These are phyloP conservation scores for Paraplagusia blochii DNA, from an alignment of 2,113 vertebrate genomes.

Conservation along the genomic window DNA sequence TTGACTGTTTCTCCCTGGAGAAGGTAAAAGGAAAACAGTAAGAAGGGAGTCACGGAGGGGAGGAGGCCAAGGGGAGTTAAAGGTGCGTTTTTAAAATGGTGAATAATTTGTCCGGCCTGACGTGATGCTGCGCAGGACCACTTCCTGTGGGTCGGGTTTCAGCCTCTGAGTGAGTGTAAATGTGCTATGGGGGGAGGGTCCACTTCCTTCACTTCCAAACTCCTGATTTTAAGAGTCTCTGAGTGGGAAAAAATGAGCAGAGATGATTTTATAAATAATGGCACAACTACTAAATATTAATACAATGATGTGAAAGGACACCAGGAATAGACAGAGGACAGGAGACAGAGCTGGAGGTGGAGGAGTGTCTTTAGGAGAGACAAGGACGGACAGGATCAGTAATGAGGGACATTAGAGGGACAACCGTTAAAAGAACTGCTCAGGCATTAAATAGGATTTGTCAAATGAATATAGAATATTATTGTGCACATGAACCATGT, in stretches of 20 bases:
- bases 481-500: no score
- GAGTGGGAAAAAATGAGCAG: conserved; percentile 26
- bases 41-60: conserved; percentile 15
- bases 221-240: conserved; percentile 35
- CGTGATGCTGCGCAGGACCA: conserved; percentile 79
- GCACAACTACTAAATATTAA: not conserved
- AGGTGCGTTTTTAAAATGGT: conserved; percentile 60
- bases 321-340: no score
- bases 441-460: no score
- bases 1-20: conserved; percentile 49
- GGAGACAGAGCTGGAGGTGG: no score
- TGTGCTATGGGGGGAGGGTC: conserved; percentile 52
- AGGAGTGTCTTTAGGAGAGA: no score
- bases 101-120: conserved; percentile 78
- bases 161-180: conserved; percentile 61
- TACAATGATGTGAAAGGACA: no score
- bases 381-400: no score
- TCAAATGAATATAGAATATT: no score
- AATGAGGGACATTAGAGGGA: no score
- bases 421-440: no score
- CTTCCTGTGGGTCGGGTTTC: conserved; percentile 84
- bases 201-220: conserved; percentile 49
- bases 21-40: conserved; percentile 64
- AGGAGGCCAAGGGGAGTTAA: conserved; percentile 35
- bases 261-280: conserved; percentile 14